phyloP scores from a whole-genome alignment of 2,113 vertebrate species.

The Rafetus swinhoei region DNA sequence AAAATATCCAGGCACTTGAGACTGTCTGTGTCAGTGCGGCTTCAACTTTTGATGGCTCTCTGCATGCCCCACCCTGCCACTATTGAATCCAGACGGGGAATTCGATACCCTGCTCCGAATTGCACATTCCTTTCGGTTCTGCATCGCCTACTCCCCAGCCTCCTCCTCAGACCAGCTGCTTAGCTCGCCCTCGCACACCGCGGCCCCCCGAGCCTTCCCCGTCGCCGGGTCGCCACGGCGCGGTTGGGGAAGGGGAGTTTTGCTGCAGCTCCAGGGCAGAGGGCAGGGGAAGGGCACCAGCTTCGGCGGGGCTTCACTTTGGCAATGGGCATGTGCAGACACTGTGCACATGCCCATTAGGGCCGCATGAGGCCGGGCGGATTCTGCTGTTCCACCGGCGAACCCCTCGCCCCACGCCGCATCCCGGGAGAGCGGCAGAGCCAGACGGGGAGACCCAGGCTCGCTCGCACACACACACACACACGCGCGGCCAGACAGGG shows the following conservation, averaged over 20 bases:
- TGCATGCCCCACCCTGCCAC: not conserved
- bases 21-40: not conserved
- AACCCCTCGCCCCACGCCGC: not conserved
- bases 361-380: not conserved
- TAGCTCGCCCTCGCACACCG: not conserved
- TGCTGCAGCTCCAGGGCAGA: not conserved
- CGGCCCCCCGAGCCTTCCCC: not conserved
- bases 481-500: not conserved
- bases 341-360: constrained; percentile 61
- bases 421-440: not conserved
- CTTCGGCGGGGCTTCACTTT: not conserved
- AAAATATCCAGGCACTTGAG: not conserved
- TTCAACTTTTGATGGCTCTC: not conserved
- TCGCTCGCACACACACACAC: not conserved
- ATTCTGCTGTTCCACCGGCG: not conserved
- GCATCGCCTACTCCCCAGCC: not conserved
- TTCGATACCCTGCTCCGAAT: not conserved
- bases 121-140: not conserved
- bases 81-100: not conserved
- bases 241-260: not conserved
- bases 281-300: not conserved
- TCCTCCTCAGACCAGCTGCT: not conserved
- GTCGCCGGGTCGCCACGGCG: not conserved
- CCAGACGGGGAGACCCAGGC: too few species aligned
- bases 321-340: constrained; percentile 61